Evolutionary conservation across 2,113 vertebrate species (phyloP).

Genomic region (Scartelaos histophorus): DNA sequence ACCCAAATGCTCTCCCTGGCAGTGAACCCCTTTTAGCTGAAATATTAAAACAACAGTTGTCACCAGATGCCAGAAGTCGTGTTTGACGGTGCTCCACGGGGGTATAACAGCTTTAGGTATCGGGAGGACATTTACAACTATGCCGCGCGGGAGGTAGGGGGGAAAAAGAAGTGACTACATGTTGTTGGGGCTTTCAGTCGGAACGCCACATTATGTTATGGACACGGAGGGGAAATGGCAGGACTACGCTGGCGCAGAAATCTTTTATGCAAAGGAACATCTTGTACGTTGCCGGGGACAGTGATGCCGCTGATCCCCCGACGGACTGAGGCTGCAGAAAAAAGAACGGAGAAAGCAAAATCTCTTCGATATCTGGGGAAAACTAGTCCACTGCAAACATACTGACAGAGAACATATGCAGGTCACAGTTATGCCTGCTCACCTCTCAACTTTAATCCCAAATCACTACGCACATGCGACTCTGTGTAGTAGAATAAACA

Average conservation of each 20-base stretch:
- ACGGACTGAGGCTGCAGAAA: slow-evolving; percentile 32
- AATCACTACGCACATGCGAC: slow-evolving; percentile 15
- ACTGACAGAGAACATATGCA: slow-evolving; percentile 22
- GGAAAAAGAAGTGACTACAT: slow-evolving; percentile 19
- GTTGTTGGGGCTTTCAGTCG: slow-evolving; percentile 34
- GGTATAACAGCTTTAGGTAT: slow-evolving; percentile 48
- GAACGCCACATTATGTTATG: slow-evolving; percentile 40
- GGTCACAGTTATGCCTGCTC: slow-evolving; percentile 27
- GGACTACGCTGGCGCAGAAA: slow-evolving; percentile 45
- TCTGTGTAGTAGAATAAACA: slow-evolving; percentile 14
- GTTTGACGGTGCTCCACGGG: slow-evolving; percentile 33
- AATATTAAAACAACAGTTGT: slow-evolving; percentile 57
- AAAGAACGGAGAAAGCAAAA: slow-evolving; percentile 16
- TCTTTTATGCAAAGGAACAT: slow-evolving; percentile 57
- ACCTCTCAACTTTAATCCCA: slow-evolving; percentile 19
- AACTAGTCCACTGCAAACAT: slow-evolving; percentile 40
- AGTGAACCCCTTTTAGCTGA: slow-evolving; percentile 18
- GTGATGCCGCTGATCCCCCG: slow-evolving; percentile 37
- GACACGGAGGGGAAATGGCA: slow-evolving; percentile 49
- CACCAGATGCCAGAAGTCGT: slow-evolving; percentile 20
- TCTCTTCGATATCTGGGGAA: slow-evolving; percentile 39
- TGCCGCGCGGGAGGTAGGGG: slow-evolving; percentile 33
- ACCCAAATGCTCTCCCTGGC: slow-evolving; percentile 7
- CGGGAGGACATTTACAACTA: slow-evolving; percentile 55
- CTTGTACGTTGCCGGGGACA: slow-evolving; percentile 40